phyloP scores from a whole-genome alignment of 2,888 invertebrate species.

The Octodonta nipae region DNA sequence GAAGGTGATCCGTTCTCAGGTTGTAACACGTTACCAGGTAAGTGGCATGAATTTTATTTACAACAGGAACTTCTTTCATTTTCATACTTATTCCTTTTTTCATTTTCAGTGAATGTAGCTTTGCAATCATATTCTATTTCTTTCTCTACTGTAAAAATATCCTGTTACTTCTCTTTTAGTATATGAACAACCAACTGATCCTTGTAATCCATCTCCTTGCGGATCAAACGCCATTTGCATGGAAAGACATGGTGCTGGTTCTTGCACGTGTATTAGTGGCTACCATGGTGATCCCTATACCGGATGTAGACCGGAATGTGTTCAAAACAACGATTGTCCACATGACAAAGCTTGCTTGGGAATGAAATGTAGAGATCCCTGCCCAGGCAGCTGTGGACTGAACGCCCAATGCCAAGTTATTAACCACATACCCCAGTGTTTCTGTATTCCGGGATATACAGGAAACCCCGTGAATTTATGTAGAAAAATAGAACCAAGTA shows the following conservation, averaged over 20 bases:
- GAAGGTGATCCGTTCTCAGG: constrained; percentile 70
- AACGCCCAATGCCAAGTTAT: constrained; percentile 62
- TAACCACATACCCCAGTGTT: constrained; percentile 65
- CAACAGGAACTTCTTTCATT: constrained; percentile 5
- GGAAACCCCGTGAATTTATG: constrained; percentile 61
- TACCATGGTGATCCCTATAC: constrained; percentile 67
- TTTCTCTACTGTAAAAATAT: too few species aligned
- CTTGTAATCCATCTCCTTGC: constrained; percentile 68
- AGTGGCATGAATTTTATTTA: constrained; percentile 18
- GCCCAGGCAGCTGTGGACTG: constrained; percentile 62
- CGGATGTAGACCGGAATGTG: constrained; percentile 70
- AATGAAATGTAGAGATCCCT: constrained; percentile 67
- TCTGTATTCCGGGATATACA: constrained; percentile 56
- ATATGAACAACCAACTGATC: constrained; percentile 48
- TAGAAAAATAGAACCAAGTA: constrained; percentile 28
- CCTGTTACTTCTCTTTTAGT: too few species aligned
- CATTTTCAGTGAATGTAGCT: constrained; percentile 7
- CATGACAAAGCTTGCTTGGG: constrained; percentile 58
- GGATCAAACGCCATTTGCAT: constrained; percentile 68
- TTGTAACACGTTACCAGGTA: constrained; percentile 45
- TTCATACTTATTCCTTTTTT: constrained; percentile 1
- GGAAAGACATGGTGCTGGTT: constrained; percentile 59
- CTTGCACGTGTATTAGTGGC: constrained; percentile 60
- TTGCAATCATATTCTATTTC: constrained; percentile 11
- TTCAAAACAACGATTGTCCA: constrained; percentile 63